These are phyloP conservation scores for Scomberomorus guttatus DNA, from an alignment of 2,797 vertebrate genomes.

Conservation along the genomic window DNA sequence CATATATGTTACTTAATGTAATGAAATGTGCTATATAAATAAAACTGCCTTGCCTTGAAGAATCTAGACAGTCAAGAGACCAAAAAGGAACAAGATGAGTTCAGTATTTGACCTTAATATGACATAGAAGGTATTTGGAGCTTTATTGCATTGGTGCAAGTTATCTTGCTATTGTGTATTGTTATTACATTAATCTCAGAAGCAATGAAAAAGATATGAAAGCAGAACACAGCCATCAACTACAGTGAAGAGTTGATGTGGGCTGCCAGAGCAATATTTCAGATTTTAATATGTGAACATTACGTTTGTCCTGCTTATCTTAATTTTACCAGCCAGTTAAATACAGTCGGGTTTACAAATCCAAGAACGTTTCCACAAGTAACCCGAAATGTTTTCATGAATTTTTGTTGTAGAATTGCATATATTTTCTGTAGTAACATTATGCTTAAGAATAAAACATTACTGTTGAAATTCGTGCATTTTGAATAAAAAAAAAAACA, in stretches of 20 bases:
- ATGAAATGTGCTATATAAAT: neutral
- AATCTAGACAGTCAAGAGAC: neutral
- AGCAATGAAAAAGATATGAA: neutral
- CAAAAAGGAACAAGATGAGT: neutral
- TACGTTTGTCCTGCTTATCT: neutral
- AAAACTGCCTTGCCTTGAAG: neutral
- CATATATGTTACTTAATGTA: neutral
- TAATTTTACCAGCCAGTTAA: neutral
- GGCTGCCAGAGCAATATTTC: neutral
- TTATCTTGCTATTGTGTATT: neutral
- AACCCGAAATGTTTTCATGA: neutral
- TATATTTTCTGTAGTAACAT: neutral
- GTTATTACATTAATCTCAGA: neutral
- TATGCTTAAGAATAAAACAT: neutral
- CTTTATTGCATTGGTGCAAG: neutral
- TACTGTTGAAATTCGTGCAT: neutral
- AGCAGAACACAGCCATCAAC: neutral
- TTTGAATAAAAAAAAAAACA: neutral
- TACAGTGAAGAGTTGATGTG: neutral
- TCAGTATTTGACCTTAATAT: neutral
- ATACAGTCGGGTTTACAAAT: neutral
- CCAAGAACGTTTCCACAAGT: neutral
- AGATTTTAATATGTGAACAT: neutral
- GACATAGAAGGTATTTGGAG: neutral
- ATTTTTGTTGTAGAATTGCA: neutral